These are phyloP conservation scores for Fragum fragum DNA, from an alignment of 2,888 invertebrate genomes.

Conservation along the genomic window DNA sequence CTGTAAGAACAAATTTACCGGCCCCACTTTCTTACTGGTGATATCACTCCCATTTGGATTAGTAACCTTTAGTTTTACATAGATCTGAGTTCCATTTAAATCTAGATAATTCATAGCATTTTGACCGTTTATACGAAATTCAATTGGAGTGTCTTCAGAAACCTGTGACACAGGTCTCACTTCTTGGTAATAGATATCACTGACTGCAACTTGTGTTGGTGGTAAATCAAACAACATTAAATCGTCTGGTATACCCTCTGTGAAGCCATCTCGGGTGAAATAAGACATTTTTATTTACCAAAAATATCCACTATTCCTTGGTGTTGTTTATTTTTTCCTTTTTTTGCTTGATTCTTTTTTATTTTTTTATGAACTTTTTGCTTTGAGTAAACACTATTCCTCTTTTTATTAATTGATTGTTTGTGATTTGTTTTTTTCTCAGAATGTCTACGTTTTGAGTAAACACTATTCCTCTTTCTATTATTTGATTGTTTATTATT, in stretches of 20 bases:
- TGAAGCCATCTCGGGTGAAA: slow-evolving; percentile 46
- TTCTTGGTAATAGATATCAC: slow-evolving; percentile 55
- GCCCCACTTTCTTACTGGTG: slow-evolving; percentile 47
- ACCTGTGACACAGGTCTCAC: slow-evolving; percentile 58
- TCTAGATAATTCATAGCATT: slow-evolving; percentile 56
- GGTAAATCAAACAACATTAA: slow-evolving; percentile 59
- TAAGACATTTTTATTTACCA: slow-evolving; percentile 41
- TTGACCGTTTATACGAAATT: slow-evolving; percentile 59
- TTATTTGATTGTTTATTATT: not conserved
- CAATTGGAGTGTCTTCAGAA: slow-evolving; percentile 46
- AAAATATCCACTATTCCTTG: not conserved
- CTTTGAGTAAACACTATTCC: not conserved
- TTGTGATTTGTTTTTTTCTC: not conserved
- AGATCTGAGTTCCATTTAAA: slow-evolving; percentile 36
- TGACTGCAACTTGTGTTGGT: too few relatives aligned
- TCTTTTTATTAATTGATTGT: slow-evolving; percentile 5
- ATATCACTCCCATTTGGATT: slow-evolving; percentile 33
- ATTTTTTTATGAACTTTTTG: not conserved
- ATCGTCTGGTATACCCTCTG: slow-evolving; percentile 50
- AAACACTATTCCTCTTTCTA: not conserved
- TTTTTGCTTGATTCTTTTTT: not conserved
- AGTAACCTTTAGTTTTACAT: too few relatives aligned
- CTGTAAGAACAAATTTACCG: slow-evolving; percentile 58
- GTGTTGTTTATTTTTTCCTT: not conserved
- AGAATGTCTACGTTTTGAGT: too few relatives aligned